phyloP scores from a whole-genome alignment of 2,797 vertebrate species.

The Cirrhinus molitorella region DNA sequence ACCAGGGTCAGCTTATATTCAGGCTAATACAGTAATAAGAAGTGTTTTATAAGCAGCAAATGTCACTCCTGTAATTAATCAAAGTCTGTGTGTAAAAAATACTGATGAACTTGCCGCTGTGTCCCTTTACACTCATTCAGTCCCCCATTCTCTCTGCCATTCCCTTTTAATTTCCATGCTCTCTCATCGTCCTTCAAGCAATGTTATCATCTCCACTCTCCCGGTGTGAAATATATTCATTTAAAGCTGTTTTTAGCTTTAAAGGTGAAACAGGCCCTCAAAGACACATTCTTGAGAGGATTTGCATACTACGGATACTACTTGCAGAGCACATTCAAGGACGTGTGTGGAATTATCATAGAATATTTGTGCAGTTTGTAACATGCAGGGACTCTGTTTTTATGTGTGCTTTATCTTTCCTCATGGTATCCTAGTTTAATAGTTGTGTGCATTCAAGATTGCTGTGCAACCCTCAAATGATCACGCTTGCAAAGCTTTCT shows the following conservation, averaged over 20 bases:
- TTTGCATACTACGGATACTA: neutral
- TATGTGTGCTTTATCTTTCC: neutral
- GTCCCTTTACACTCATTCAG: neutral
- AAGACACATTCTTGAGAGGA: constrained; percentile 24
- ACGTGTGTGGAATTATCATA: neutral
- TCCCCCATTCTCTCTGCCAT: neutral
- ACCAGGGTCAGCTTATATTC: no score
- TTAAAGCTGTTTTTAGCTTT: constrained; percentile 34
- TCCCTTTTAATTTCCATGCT: neutral
- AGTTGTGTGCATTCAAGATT: neutral
- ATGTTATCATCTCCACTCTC: constrained; percentile 20
- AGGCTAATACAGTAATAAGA: no score
- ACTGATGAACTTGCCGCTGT: constrained; percentile 29
- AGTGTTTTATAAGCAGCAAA: neutral
- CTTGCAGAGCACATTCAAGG: constrained; percentile 15
- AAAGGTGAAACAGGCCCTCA: constrained; percentile 32
- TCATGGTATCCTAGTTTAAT: constrained; percentile 1
- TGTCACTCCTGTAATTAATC: neutral
- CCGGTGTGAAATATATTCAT: constrained; percentile 40
- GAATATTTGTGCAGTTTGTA: neutral
- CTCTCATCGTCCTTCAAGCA: constrained; percentile 28
- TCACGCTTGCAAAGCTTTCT: constrained; percentile 41
- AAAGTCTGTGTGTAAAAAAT: neutral
- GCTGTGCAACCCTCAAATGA: constrained; percentile 11
- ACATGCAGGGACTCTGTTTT: neutral